Evolutionary conservation across 2,113 vertebrate genomes (phyloP), one percentile per base, ranked within the genome.

Genomic region (Cyanoderma ruficeps): DNA sequence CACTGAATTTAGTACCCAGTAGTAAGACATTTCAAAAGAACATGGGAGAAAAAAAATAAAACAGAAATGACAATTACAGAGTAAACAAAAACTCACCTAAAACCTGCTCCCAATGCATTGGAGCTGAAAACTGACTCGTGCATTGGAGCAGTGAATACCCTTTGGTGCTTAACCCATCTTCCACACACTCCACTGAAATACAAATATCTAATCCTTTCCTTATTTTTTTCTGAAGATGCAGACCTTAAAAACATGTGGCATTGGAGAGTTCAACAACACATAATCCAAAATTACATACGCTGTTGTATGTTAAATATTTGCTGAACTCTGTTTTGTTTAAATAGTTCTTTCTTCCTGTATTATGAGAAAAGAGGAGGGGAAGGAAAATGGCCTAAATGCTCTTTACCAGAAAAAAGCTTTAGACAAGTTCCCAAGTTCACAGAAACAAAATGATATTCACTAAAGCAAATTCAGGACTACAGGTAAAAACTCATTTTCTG

Each of bases 41-140:
- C 1, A 2, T 0, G 10, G 33, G 12, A 19, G 6, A 1, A 7
- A 39, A 39, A 50, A 57, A 60, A 24, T 7, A 20, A 74, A 33
- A 21, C 37, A 13, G 35, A 75, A 41, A 74, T 82, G 14, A 46
- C 10, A 86, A 65, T 46, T 57, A 65, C 13, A 65, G 35, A 87
- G 52, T 25, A 83, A 82, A 56, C 6, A 87, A 23, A 61, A 60
- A 6, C 83, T 67, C n/a, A 71, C 22, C 56, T 59, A 76, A 76
- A 87, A 53, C 21, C 14, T 67, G 35, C 44, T 88, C 70, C 47
- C 23, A 69, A 7, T 3, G 19, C 20, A 53, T 69, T 5, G 61
- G 17, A 49, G 39, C 31, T 72, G 49, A 55, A 90, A 61, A 52
- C 18, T 50, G 57, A 50, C 64, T 61, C 6, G 2, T n/a, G 23